A percentile compares a stretch with the other conserved stretches of the same genome.
Conservation (phyloP, 1,140 invertebrate species). For the Temnothorax nylanderi region DNA sequence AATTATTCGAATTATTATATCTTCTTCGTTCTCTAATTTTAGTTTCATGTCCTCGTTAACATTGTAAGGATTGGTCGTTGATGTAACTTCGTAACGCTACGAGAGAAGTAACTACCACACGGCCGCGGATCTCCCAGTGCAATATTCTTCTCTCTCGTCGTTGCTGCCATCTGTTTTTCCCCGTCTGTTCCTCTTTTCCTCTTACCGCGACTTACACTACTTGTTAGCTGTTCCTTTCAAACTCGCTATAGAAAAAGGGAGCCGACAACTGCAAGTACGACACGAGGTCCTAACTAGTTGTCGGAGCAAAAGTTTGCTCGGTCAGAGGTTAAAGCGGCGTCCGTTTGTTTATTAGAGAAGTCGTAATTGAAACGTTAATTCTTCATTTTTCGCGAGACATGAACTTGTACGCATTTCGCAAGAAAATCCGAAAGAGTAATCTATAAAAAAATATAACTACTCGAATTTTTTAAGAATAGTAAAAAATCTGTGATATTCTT, state of each 20-base stretch:
- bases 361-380: conserved; percentile 51
- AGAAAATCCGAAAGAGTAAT: background rate
- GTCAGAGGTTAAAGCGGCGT: conserved; percentile 29
- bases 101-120: conserved; percentile 26
- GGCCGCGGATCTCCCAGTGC: conserved; percentile 1
- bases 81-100: conserved; percentile 42
- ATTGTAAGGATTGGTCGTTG: conserved; percentile 38
- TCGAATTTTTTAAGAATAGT: background rate
- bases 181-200: background rate
- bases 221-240: conserved; percentile 35
- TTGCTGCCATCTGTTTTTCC: conserved; percentile 24
- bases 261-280: conserved; percentile 20
- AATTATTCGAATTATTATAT: conserved; percentile 32
- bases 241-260: conserved; percentile 16
- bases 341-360: conserved; percentile 52
- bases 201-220: background rate
- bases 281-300: conserved; percentile 36
- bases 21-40: conserved; percentile 36
- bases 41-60: conserved; percentile 59
- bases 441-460: background rate
- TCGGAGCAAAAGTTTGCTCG: conserved; percentile 37
- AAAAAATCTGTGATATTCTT: background rate
- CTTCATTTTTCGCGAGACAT: background rate
- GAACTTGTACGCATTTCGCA: background rate
- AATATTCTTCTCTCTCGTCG: conserved; percentile 32